Evolutionary conservation across 2,888 invertebrate species (phyloP), one percentile per base, ranked within the genome.

Genomic region (Salticus scenicus): DNA sequence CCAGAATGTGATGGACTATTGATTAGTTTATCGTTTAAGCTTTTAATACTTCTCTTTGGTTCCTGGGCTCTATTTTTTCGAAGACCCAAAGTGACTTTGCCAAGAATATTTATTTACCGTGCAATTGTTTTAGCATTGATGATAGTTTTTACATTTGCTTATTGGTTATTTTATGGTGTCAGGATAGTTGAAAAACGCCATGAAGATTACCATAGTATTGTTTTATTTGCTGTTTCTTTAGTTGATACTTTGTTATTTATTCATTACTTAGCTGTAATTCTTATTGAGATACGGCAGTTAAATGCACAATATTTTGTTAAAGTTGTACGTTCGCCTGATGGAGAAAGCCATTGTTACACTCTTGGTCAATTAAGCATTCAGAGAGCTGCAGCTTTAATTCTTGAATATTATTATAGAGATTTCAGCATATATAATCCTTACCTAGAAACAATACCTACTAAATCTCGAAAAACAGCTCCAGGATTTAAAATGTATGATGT

Each of bases 371-470:
- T 98, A 87, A 98, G 97, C 89, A 96, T 99, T 89, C 99, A 99
- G 91, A 93, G 98, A 89, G 97, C 98, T 0, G 98, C 99, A 0
- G 96, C 98, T 10, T 97, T 96, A 95, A 95, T 98, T 4, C 92
- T 99, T 57, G 97, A 98, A 91, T 95, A 95, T 89, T 99, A 99
- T 92, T 98, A 98, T 90, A 95, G 97, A 0, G 97, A 98, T 90
- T 99, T 99, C 91, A 95, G 97, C 0, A 96, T 98, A 88, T 99
- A 97, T 91, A 99, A 99, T 92, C 98, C 98, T 0, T 98, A 98
- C 91, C 93, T 98, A 90, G 98, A 98, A 91, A 94, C 97, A 88
- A 94, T 97, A 90, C 97, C 97, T 10, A 89, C 89, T 10, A 88
- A 75, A 71, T 87, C 75, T 12, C 80, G 83, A 0, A 86, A 78